These are phyloP conservation scores for Lampropteryx suffumata DNA, from an alignment of 2,888 invertebrate species.

Conservation along the genomic window DNA sequence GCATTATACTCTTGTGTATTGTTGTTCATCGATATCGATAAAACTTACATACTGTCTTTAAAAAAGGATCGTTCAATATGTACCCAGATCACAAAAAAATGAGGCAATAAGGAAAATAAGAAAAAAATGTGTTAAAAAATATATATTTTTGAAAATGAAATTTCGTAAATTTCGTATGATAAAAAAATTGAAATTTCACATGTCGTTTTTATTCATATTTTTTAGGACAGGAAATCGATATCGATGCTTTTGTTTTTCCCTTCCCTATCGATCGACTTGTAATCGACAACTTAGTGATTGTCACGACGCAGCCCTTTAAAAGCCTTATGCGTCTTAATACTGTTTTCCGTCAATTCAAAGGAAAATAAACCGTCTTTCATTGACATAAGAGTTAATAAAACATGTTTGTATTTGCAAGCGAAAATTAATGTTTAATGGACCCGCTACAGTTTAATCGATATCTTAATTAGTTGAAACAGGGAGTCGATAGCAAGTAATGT, in stretches of 20 bases:
- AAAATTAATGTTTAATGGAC: conserved; percentile 35
- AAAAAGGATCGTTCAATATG: no score
- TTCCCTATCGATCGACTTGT: conserved; percentile 16
- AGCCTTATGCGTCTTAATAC: conserved; percentile 23
- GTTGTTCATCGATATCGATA: no score
- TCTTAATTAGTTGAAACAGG: conserved; percentile 37
- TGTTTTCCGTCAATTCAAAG: conserved; percentile 6
- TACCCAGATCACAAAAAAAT: no score
- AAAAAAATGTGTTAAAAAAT: no score
- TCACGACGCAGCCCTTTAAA: conserved; percentile 27
- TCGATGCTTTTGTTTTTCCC: not conserved
- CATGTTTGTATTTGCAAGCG: conserved; percentile 22
- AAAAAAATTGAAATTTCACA: no score
- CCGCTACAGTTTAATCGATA: conserved; percentile 27
- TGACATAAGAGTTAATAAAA: conserved; percentile 22
- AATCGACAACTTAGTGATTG: conserved; percentile 31
- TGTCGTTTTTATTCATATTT: no score
- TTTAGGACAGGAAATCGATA: no score
- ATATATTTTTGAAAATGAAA: no score
- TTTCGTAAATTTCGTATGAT: no score
- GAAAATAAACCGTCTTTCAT: conserved; percentile 20
- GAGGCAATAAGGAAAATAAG: no score
- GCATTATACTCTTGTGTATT: no score
- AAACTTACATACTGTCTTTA: no score
- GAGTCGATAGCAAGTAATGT: conserved; percentile 12